Evolutionary conservation across 1,140 invertebrate species (phyloP), one percentile per base, ranked within the genome.

Genomic region (Zaprionus ghesquierei): DNA sequence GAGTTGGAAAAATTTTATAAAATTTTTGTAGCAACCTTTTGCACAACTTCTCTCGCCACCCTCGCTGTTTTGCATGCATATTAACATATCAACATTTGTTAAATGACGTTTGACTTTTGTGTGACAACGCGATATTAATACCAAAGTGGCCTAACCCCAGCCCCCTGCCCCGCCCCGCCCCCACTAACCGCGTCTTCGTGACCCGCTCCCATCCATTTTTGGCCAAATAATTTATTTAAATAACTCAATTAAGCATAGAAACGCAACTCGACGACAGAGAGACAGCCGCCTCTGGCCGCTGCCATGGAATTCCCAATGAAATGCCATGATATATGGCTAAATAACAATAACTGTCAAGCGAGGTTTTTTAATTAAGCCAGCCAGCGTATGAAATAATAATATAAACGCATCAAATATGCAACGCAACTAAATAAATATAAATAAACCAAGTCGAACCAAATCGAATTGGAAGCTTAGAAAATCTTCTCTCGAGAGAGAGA

Each of bases 81-180:
- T 87, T 87, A 87, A 87, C 84, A 87, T 89, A 87, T 87, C 84
- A 89, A 89, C 84, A 87, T 87, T 87, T 87, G 84, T 87, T 89
- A 87, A 87, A 89, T 84, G 84, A 87, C 84, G 79, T 84, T 87
- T 87, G 84, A 87, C 82, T 87, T 87, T 87, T 87, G 76, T 87
- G 75, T 87, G 82, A 87, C 84, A 87, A 87, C 73, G 69, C 84
- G 84, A 89, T 81, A 87, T 87, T 87, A 82, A 87, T 87, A 89
- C 79, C 75, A 53, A 69, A 85, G 54, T 69, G 62, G 62, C 49
- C 61, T 29, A n/a, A 18, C 65, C 50, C 20, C 51, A 23, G 31
- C 44, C 35, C 35, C 35, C 35, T 35, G 13, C 13, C 29, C 29
- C 10, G 8, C 29, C 5, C 29, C 10, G 10, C 27, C 8, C 27